Evolutionary conservation across 1,140 invertebrate species (phyloP).

Genomic region (Orussus abietinus): DNA sequence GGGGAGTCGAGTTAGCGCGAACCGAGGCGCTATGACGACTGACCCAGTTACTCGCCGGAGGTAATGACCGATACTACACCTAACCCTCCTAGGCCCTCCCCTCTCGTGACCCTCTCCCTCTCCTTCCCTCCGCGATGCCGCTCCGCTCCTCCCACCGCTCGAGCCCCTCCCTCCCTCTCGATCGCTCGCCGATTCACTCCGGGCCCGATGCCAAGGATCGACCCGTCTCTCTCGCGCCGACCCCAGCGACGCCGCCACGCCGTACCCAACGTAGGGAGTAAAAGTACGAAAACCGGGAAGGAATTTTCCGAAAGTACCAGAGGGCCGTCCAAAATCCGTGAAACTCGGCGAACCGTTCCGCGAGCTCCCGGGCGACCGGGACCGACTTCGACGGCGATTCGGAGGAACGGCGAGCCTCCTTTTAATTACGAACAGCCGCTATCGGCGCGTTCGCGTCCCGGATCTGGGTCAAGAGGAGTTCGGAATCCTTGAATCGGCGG

Average conservation of each 20-base stretch:
- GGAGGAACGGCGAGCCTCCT: no score
- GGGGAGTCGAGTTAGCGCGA: conserved; percentile 26
- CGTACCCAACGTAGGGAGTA: neutral
- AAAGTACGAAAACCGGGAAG: neutral
- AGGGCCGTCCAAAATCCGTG: no score
- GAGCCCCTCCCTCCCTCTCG: conserved; percentile 6
- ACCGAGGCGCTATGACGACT: conserved; percentile 51
- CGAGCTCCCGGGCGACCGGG: no score
- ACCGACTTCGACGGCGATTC: no score
- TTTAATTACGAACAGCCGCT: no score
- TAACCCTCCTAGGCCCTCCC: conserved; percentile 40
- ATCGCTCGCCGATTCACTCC: no score
- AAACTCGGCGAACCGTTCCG: no score
- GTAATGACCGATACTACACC: conserved; percentile 55
- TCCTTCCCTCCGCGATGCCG: conserved; percentile 5
- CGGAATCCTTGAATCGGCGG: conserved; percentile 44
- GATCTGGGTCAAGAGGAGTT: conserved; percentile 52
- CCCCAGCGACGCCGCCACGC: neutral
- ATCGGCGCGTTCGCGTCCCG: conserved; percentile 18
- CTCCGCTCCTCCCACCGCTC: conserved; percentile 3
- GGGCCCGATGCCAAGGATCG: no score
- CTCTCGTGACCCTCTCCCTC: conserved; percentile 16
- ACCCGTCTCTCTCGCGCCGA: conserved; percentile 15
- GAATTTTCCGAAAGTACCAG: no score
- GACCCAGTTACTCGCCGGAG: conserved; percentile 53